Evolutionary conservation across 2,888 invertebrate genomes (phyloP), one percentile per base, ranked within the genome.

Genomic region (Creontiades dilutus): DNA sequence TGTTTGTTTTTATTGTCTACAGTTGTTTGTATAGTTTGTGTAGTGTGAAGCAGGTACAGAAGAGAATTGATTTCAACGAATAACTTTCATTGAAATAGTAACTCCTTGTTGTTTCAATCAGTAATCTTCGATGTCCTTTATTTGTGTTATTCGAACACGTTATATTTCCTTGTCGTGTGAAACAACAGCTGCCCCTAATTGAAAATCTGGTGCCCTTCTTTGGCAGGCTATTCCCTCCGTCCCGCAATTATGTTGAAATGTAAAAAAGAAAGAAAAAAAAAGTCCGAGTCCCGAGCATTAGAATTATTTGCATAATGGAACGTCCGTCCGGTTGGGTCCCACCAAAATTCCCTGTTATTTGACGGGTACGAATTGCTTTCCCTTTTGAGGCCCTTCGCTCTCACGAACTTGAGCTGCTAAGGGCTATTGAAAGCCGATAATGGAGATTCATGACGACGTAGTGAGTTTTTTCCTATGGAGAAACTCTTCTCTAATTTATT

Each of bases 251-350:
- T 27, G 4, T n/a, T 14, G 27, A 27, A 76, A 76, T 5, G 27
- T 7, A n/a, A 23, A 27, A 76, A 27, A 23, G 5, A 57, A 9
- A 9, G 57, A 9, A 9, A 76, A 76, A n/a, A 76, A 23, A 11
- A 55, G 4, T n/a, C n/a, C 57, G 2, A 5, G n/a, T 2, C 76
- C n/a, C 37, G 37, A 37, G 37, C 37, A 37, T 37, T 37, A 37
- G 37, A 37, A 80, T 28, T 37, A 80, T 80, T 80, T 80, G 80
- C 80, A 80, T 80, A 80, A 80, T 80, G 80, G 28, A 37, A 80
- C 80, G 37, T 14, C 37, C 13, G n/a, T 37, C n/a, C 46, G 80
- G 37, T 37, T 37, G 2, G n/a, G n/a, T 4, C 23, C 11, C 80
- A 11, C 80, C 37, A 80, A 80, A 80, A 14, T 14, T 14, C 80